phyloP scores from a whole-genome alignment of 2,888 invertebrate genomes.

The Brenthis ino region DNA sequence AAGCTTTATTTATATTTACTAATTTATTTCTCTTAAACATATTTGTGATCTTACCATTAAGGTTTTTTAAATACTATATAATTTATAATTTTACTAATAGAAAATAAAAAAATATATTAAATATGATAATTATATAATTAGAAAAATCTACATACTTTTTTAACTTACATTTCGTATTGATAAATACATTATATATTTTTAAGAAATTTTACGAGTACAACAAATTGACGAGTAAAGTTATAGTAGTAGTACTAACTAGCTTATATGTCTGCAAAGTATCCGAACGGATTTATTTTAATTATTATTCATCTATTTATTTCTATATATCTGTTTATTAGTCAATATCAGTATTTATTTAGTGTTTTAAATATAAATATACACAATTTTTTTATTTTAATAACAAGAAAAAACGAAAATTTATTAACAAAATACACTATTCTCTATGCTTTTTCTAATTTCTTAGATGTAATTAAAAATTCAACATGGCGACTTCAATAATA shows the following conservation, averaged over 20 bases:
- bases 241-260: background rate
- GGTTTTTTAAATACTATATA: too few relatives aligned
- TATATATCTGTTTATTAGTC: background rate
- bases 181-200: too few relatives aligned
- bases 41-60: too few relatives aligned
- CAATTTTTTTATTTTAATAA: background rate
- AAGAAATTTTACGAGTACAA: too few relatives aligned
- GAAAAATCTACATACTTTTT: too few relatives aligned
- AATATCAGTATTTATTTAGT: background rate
- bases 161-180: too few relatives aligned
- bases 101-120: too few relatives aligned
- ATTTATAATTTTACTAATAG: too few relatives aligned
- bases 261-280: slow-evolving; percentile 6
- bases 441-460: slow-evolving; percentile 17
- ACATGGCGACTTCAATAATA: slow-evolving; percentile 15
- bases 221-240: background rate
- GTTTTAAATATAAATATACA: background rate
- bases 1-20: background rate
- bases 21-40: too few relatives aligned
- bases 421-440: slow-evolving; percentile 1
- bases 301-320: background rate
- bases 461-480: slow-evolving; percentile 23
- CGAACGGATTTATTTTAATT: slow-evolving; percentile 6
- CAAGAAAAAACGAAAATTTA: too few relatives aligned
- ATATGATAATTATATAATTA: too few relatives aligned